A percentile compares a stretch with the other conserved stretches of the same genome.
Conservation (phyloP, 1,140 invertebrate genomes). For the Cydia splendana region DNA sequence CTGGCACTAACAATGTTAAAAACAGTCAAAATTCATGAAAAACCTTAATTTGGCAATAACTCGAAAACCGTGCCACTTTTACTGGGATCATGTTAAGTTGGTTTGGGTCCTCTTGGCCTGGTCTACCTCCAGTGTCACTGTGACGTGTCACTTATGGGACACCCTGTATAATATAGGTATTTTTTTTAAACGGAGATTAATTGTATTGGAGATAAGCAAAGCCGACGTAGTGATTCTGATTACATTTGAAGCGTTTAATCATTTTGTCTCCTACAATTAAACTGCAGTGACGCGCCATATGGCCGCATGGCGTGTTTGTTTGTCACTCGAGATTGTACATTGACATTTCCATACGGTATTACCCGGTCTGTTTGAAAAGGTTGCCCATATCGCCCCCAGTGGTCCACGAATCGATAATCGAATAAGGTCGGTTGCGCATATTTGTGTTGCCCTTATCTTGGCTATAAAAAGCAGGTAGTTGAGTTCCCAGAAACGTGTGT, state of each 20-base stretch:
- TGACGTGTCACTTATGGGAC: no score
- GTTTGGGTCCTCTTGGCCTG: no score
- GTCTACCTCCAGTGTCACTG: no score
- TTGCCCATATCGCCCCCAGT: slow-evolving; percentile 42
- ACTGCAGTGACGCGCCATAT: slow-evolving; percentile 38
- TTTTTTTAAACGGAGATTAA: neutral
- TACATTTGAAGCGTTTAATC: slow-evolving; percentile 20
- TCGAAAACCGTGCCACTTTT: no score
- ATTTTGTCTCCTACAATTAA: slow-evolving; percentile 38
- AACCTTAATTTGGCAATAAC: no score
- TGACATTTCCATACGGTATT: slow-evolving; percentile 53
- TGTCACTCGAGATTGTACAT: slow-evolving; percentile 43
- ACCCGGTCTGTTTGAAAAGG: slow-evolving; percentile 56
- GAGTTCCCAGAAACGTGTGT: slow-evolving; percentile 60
- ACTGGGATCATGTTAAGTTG: no score
- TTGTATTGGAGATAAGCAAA: neutral
- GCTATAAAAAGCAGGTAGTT: slow-evolving; percentile 72
- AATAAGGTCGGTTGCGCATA: slow-evolving; percentile 63
- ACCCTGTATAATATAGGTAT: neutral
- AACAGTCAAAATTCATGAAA: no score
- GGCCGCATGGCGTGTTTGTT: slow-evolving; percentile 44
- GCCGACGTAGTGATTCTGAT: neutral
- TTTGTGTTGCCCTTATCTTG: slow-evolving; percentile 58
- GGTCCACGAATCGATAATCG: slow-evolving; percentile 56
- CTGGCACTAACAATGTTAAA: no score